Evolutionary conservation across 1,140 invertebrate species (phyloP), one percentile per base, ranked within the genome.

Genomic region (Ericerus pela): DNA sequence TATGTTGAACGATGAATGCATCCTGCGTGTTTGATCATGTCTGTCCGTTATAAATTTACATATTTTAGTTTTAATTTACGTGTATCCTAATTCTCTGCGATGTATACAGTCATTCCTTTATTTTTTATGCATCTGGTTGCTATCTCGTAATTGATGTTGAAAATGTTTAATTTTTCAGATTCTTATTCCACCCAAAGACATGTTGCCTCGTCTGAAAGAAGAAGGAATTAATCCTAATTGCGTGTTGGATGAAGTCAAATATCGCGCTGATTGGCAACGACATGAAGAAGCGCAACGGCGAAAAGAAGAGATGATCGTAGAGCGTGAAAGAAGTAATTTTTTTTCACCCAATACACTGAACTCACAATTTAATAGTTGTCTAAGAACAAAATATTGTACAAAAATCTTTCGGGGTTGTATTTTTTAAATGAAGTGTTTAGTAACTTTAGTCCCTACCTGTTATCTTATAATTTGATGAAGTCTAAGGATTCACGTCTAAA

Each of bases 231-330:
- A 80, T 60, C 79, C 79, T 61, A 78, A 81, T 64, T 75, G 82
- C 51, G 80, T 96, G 47, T 69, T 98, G 38, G 90, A 96, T 6
- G 82, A 93, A 65, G 89, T 96, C 0, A 88, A 89, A 60, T 94
- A 96, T 66, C 75, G 96, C 8, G 87, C 96, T 1, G 94, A 96
- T 60, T 99, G 95, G 94, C 80, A 90, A 47, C 85, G 87, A 51
- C 91, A 96, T 69, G 88, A 96, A 68, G 90, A 95, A 64, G 80
- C 85, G 14, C 88, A 96, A 65, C 84, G 82, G 53, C 79, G 88
- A 1, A 85, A 87, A 59, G 92, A 96, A 69, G 92, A 98, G 68
- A 92, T 96, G 64, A 88, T 89, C 64, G 76, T 90, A 16, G 96
- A 99, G 70, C 79, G 87, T 33, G 96, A 99, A 71, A 78, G 94